Evolutionary conservation across 2,113 vertebrate genomes (phyloP).

Genomic region (Pipa parva): DNA sequence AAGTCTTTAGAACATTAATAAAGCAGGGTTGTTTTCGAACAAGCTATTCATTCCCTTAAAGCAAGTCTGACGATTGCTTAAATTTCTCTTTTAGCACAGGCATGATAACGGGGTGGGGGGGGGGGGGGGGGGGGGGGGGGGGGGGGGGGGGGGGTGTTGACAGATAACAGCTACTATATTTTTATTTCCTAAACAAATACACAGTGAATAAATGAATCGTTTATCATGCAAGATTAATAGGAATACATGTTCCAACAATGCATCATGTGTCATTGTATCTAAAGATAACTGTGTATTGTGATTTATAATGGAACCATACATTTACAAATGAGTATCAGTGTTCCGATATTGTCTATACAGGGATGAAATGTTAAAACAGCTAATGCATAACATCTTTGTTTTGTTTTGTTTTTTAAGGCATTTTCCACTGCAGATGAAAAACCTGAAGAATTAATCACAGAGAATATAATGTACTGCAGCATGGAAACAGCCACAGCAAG

Average conservation of each 20-base stretch:
- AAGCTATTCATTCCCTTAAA: too few relatives aligned
- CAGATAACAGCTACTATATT: background rate
- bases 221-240: background rate
- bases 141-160: too few relatives aligned
- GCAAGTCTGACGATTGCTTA: too few relatives aligned
- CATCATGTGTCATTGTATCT: constrained; percentile 4
- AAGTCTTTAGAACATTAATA: too few relatives aligned
- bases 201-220: background rate
- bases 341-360: background rate
- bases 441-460: constrained; percentile 17
- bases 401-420: background rate
- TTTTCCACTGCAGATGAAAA: background rate
- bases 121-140: too few relatives aligned
- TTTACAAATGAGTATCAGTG: background rate
- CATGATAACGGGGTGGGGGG: too few relatives aligned
- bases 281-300: background rate
- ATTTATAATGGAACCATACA: constrained; percentile 8
- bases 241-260: constrained; percentile 1
- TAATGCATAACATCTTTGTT: too few relatives aligned
- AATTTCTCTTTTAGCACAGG: too few relatives aligned
- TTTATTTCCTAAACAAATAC: background rate
- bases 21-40: too few relatives aligned
- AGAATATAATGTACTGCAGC: constrained; percentile 6
- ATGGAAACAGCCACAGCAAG: background rate
- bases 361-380: background rate